Evolutionary conservation across 2,888 invertebrate genomes (phyloP).

Genomic region (Copidosoma aretas): DNA sequence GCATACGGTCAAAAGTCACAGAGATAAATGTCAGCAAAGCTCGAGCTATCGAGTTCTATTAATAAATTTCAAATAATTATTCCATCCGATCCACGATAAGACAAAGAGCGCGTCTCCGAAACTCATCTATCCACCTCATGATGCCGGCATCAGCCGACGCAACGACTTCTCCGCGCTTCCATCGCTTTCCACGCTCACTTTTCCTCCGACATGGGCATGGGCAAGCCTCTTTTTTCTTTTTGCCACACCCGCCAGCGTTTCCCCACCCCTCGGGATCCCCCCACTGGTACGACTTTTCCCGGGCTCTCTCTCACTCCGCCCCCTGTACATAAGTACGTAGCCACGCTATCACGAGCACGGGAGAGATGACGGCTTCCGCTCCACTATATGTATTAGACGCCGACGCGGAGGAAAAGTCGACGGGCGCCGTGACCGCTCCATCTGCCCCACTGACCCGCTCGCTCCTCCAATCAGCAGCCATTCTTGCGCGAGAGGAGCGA

Average conservation of each 20-base stretch:
- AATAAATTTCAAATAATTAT: too few species aligned
- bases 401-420: slow-evolving; percentile 15
- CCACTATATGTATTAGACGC: background rate
- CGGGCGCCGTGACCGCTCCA: slow-evolving; percentile 8
- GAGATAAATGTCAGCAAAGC: too few species aligned
- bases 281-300: slow-evolving; percentile 7
- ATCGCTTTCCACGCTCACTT: slow-evolving; percentile 35
- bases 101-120: too few species aligned
- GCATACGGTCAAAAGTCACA: too few species aligned
- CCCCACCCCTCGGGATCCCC: background rate
- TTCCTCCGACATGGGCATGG: slow-evolving; percentile 31
- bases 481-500: slow-evolving; percentile 27
- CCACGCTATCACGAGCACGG: background rate
- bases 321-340: background rate
- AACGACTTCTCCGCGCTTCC: background rate
- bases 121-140: too few species aligned
- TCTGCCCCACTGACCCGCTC: slow-evolving; percentile 57
- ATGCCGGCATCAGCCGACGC: too few species aligned
- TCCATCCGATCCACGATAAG: too few species aligned
- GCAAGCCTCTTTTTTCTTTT: slow-evolving; percentile 4
- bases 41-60: too few species aligned
- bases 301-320: slow-evolving; percentile 3
- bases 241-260: slow-evolving; percentile 19
- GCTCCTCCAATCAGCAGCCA: slow-evolving; percentile 47
- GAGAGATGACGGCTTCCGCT: background rate